A percentile compares a stretch with the other conserved stretches of the same genome.
Evolutionary conservation across 1,140 invertebrate species (phyloP).

Genomic region (Hermetia illucens): DNA sequence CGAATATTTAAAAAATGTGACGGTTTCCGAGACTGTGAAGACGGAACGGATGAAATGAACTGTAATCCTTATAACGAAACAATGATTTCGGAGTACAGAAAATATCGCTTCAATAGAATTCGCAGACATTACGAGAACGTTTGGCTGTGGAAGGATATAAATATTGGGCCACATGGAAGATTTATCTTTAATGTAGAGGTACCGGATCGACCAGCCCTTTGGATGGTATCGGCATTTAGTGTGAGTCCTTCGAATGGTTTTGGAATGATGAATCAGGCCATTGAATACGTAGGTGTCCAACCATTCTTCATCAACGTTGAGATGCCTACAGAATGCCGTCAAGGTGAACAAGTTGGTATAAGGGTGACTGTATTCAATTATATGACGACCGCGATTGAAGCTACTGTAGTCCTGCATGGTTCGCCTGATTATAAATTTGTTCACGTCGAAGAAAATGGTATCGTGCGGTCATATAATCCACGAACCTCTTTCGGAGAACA

Average conservation of each 20-base stretch:
- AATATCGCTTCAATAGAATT: conserved; percentile 72
- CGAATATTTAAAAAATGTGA: conserved; percentile 63
- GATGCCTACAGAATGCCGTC: conserved; percentile 65
- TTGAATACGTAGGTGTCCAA: conserved; percentile 69
- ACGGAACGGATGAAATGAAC: conserved; percentile 76
- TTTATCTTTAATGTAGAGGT: conserved; percentile 76
- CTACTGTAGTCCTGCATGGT: conserved; percentile 71
- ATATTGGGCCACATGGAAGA: conserved; percentile 80
- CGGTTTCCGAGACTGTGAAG: conserved; percentile 57
- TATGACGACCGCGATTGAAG: conserved; percentile 67
- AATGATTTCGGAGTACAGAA: conserved; percentile 55
- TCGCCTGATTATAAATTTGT: conserved; percentile 87
- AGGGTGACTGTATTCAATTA: conserved; percentile 91
- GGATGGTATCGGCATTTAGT: conserved; percentile 86
- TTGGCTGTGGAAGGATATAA: conserved; percentile 89
- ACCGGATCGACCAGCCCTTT: conserved; percentile 71
- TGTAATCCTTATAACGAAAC: conserved; percentile 54
- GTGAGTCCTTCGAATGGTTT: conserved; percentile 76
- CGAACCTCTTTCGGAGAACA: conserved; percentile 80
- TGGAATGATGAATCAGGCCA: conserved; percentile 63
- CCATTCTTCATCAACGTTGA: conserved; percentile 94
- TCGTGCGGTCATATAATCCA: conserved; percentile 71
- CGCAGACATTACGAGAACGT: conserved; percentile 84
- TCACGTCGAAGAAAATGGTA: conserved; percentile 81
- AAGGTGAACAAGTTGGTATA: conserved; percentile 89